Evolutionary conservation across 2,113 vertebrate genomes (phyloP).

Genomic region (Brachyhypopomus gauderio): DNA sequence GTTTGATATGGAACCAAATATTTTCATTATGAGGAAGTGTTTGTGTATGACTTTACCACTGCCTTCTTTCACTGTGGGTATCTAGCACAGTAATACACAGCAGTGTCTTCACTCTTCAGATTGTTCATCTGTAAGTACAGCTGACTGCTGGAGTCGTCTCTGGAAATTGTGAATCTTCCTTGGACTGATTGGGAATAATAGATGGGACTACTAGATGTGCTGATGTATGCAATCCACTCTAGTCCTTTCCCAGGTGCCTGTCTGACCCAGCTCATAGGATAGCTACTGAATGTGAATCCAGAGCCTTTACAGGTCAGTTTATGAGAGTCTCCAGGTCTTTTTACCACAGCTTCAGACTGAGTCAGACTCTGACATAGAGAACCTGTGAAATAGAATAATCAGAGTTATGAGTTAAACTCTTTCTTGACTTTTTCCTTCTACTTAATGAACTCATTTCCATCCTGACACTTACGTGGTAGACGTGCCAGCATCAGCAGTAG

Average conservation of each 20-base stretch:
- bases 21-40: neutral
- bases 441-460: neutral
- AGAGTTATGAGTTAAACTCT: neutral
- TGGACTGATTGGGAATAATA: neutral
- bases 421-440: neutral
- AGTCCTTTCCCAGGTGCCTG: neutral
- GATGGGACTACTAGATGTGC: neutral
- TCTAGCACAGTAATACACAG: neutral
- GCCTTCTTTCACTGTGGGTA: neutral
- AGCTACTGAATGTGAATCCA: conserved; percentile 1
- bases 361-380: conserved; percentile 7
- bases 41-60: neutral
- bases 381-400: neutral
- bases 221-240: conserved; percentile 21
- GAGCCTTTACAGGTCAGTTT: neutral
- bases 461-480: neutral
- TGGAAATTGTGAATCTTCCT: too few relatives aligned
- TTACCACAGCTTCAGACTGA: neutral
- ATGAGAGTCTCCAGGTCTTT: conserved; percentile 11
- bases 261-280: conserved; percentile 9
- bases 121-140: too few relatives aligned
- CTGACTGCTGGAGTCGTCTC: too few relatives aligned
- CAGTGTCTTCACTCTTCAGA: neutral
- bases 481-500: neutral
- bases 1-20: too few relatives aligned